Conservation (phyloP, 2,113 vertebrate species). For the Brachyhypopomus occidentalis region DNA sequence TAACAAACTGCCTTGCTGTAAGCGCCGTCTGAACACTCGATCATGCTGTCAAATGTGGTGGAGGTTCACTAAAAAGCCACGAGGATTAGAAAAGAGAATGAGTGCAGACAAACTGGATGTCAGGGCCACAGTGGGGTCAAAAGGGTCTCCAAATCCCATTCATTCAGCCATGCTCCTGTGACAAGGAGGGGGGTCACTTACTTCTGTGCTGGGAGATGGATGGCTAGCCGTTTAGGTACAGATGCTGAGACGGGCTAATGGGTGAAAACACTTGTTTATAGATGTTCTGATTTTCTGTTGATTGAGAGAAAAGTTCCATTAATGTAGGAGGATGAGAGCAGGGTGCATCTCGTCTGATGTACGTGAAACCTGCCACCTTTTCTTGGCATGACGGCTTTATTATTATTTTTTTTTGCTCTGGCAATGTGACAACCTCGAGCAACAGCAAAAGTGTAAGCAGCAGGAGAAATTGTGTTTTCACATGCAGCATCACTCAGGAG, state of each 20-base stretch:
- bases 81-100: constrained; percentile 49
- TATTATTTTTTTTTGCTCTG: neutral
- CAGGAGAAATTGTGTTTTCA: too few relatives aligned
- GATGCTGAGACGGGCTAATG: neutral
- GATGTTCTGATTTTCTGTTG: neutral
- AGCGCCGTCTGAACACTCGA: constrained; percentile 50
- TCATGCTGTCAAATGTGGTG: constrained; percentile 56
- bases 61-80: constrained; percentile 53
- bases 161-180: constrained; percentile 38
- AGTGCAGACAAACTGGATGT: constrained; percentile 55
- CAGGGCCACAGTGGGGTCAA: constrained; percentile 51
- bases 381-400: too few relatives aligned
- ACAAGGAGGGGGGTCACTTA: constrained; percentile 35
- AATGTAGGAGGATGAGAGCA: neutral
- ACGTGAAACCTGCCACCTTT: neutral
- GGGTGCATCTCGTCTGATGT: neutral
- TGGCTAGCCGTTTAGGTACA: constrained; percentile 14
- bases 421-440: neutral
- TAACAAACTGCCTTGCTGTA: constrained; percentile 53
- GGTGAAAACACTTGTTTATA: neutral
- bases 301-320: neutral
- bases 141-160: constrained; percentile 47
- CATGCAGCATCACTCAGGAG: neutral
- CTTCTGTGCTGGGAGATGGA: constrained; percentile 31
- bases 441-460: too few relatives aligned